Evolutionary conservation across 2,797 vertebrate genomes (phyloP), one percentile per base, ranked within the genome.

Genomic region (Gadopsis marmoratus): DNA sequence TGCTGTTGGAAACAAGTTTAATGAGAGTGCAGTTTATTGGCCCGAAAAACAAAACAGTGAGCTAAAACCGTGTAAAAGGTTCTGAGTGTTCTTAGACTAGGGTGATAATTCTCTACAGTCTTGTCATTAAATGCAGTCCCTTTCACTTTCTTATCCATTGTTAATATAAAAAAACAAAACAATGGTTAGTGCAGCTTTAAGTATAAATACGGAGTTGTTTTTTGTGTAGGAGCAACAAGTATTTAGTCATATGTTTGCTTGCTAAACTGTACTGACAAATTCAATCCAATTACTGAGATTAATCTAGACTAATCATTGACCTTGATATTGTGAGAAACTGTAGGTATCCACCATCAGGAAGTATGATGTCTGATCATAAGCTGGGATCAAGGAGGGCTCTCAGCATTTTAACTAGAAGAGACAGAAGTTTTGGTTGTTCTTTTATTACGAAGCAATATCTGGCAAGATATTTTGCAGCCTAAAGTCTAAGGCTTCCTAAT

Each of bases 401-500:
- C n/a, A 0, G 12, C 60, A 47, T 84, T 81, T 71, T 56, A 55
- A 45, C 47, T 21, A 26, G 50, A 43, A 29, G 8, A 41, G 17
- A 80, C 59, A 39, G 16, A 69, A 71, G 64, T 74, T 59, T 21
- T 26, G 16, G 3, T 72, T n/a, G 26, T 63, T 62, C 61, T 84
- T 71, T 82, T 51, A 74, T 78, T 55, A 47, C 19, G 17, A 13
- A 56, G 14, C 77, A 48, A 63, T 78, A 60, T 63, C 63, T 45
- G 51, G 31, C 0, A 2, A n/a, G 45, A n/a, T 51, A 31, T 79
- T 71, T 71, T 58, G 37, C 41, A 19, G 69, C 70, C 37, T 11
- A 2, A 17, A 19, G 71, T 86, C 75, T 91, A 69, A 51, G 68
- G 77, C 83, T 89, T 83, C 65, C 78, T 71, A 76, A 84, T 86